These are phyloP conservation scores for Ypsolopha scabrella DNA, from an alignment of 2,888 invertebrate species.

Conservation along the genomic window DNA sequence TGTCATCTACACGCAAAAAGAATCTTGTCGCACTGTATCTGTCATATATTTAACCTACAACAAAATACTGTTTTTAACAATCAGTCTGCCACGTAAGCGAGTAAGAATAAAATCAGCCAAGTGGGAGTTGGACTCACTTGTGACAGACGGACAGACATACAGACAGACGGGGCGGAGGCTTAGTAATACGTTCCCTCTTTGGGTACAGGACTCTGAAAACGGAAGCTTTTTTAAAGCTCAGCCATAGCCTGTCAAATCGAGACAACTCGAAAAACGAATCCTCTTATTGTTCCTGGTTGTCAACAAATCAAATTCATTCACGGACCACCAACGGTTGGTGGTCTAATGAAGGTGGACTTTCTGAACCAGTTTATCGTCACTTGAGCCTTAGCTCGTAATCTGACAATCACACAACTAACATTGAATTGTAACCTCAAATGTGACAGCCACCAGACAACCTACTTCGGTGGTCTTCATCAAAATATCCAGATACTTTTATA, in stretches of 20 bases:
- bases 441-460: conserved; percentile 10
- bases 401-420: conserved; percentile 16
- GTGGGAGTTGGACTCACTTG: no score
- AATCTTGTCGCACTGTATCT: no score
- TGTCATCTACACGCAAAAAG: no score
- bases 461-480: conserved; percentile 7
- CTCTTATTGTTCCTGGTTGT: neutral
- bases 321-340: conserved; percentile 1
- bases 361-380: neutral
- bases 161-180: no score
- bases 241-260: neutral
- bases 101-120: no score
- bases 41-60: no score
- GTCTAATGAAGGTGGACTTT: neutral
- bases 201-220: neutral
- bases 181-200: no score
- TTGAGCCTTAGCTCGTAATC: conserved; percentile 8
- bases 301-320: conserved; percentile 2
- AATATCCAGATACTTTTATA: neutral
- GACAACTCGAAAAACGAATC: neutral
- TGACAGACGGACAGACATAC: no score
- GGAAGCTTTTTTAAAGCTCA: neutral
- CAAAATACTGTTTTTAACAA: no score
- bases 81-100: no score
- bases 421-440: conserved; percentile 26